These are phyloP conservation scores for Halesus radiatus DNA, from an alignment of 1,140 invertebrate species.

Conservation along the genomic window DNA sequence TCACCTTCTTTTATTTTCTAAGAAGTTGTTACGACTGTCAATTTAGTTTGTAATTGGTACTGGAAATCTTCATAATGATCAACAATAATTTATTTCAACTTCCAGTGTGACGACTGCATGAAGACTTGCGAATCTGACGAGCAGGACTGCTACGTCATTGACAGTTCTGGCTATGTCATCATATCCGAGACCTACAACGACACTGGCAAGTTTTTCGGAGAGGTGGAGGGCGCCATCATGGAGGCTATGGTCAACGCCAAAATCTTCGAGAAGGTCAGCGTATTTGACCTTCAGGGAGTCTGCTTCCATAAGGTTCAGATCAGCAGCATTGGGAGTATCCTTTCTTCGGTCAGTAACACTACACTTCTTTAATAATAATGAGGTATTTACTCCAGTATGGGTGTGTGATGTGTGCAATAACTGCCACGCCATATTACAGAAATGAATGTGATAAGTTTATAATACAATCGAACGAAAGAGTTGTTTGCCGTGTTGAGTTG, in stretches of 20 bases:
- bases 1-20: too few relatives aligned
- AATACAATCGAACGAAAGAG: too few relatives aligned
- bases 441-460: neutral
- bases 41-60: neutral
- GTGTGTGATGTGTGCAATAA: neutral
- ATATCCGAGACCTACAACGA: conserved; percentile 78
- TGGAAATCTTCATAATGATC: neutral
- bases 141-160: conserved; percentile 87
- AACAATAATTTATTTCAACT: neutral
- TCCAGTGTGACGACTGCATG: conserved; percentile 68
- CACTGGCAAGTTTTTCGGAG: conserved; percentile 88
- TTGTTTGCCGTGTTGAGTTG: too few relatives aligned
- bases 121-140: conserved; percentile 72
- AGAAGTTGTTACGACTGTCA: too few relatives aligned
- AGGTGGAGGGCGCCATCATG: conserved; percentile 85
- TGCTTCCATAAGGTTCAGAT: conserved; percentile 71
- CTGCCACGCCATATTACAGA: neutral
- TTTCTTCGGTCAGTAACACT: conserved; percentile 61
- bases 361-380: neutral
- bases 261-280: conserved; percentile 82
- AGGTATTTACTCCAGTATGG: neutral
- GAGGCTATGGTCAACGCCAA: conserved; percentile 80
- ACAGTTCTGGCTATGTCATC: conserved; percentile 92
- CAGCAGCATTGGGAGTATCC: conserved; percentile 61
- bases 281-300: conserved; percentile 90